Percentiles rank a stretch among this genome's conserved stretches.
These are phyloP conservation scores for Eristalinus aeneus DNA, from an alignment of 2,888 invertebrate genomes.

Conservation along the genomic window DNA sequence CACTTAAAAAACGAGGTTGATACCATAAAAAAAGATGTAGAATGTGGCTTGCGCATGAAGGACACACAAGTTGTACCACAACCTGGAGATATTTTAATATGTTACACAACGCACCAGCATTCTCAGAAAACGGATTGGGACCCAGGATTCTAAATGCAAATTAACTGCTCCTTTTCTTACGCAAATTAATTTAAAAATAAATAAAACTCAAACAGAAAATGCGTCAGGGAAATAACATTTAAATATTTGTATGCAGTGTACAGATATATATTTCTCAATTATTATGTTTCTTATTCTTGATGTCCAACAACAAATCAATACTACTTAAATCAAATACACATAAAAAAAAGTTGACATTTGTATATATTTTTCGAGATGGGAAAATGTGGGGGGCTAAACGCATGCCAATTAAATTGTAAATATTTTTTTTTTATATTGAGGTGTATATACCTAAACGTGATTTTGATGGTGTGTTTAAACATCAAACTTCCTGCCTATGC, in stretches of 20 bases:
- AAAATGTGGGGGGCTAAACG: no score
- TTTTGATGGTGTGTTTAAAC: not conserved
- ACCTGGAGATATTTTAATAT: slow-evolving; percentile 89
- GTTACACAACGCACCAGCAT: slow-evolving; percentile 86
- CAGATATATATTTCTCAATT: no score
- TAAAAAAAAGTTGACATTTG: no score
- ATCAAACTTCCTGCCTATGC: slow-evolving; percentile 37
- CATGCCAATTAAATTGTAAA: no score
- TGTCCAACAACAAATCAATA: no score
- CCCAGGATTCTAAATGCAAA: slow-evolving; percentile 87
- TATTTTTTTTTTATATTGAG: no score
- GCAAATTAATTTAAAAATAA: not conserved
- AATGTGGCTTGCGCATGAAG: slow-evolving; percentile 92
- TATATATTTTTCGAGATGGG: no score
- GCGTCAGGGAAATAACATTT: no score
- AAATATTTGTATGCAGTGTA: no score
- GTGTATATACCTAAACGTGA: not conserved
- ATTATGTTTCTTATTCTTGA: no score
- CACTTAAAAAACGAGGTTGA: slow-evolving; percentile 95
- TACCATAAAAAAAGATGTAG: slow-evolving; percentile 89
- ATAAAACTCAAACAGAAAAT: not conserved
- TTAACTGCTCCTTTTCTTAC: not conserved
- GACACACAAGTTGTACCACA: slow-evolving; percentile 84
- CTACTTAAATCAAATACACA: no score
- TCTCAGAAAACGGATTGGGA: slow-evolving; percentile 89